A percentile compares a stretch with the other conserved stretches of the same genome.
Evolutionary conservation across 2,797 vertebrate genomes (phyloP).

Genomic region (Tenualosa thibaudeaui): DNA sequence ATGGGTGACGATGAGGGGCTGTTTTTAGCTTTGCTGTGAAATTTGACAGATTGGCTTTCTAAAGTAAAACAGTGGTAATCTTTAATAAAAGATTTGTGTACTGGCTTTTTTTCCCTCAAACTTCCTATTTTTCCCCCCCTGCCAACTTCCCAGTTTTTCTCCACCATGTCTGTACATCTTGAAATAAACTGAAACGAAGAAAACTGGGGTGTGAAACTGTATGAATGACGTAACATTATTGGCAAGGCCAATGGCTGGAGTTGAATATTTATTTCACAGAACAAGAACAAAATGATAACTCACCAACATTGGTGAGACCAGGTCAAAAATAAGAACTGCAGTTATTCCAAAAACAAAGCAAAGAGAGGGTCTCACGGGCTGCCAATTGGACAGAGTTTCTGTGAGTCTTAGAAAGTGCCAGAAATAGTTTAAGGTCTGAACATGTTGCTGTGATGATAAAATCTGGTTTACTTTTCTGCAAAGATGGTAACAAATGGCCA

Average conservation of each 20-base stretch:
- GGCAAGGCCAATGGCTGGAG: background rate
- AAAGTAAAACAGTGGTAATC: background rate
- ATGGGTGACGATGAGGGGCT: background rate
- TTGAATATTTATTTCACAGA: slow-evolving; percentile 8
- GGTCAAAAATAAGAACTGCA: background rate
- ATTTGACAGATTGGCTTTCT: background rate
- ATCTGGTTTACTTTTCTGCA: background rate
- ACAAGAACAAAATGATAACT: background rate
- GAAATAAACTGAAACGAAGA: slow-evolving; percentile 12
- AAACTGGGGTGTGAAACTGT: background rate
- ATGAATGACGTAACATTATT: background rate
- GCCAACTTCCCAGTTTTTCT: background rate
- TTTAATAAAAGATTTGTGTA: background rate
- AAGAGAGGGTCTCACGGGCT: background rate
- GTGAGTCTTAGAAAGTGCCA: background rate
- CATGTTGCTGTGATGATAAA: background rate
- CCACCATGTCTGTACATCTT: slow-evolving; percentile 10
- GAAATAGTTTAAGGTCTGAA: background rate
- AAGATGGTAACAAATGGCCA: background rate
- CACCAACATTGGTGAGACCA: background rate
- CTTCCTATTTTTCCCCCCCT: background rate
- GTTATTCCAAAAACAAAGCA: slow-evolving; percentile 5
- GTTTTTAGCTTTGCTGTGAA: background rate
- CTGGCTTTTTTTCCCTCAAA: background rate
- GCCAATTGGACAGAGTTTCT: background rate